Evolutionary conservation across 2,888 invertebrate genomes (phyloP), one percentile per base, ranked within the genome.

Genomic region (Leptodirus hochenwartii): DNA sequence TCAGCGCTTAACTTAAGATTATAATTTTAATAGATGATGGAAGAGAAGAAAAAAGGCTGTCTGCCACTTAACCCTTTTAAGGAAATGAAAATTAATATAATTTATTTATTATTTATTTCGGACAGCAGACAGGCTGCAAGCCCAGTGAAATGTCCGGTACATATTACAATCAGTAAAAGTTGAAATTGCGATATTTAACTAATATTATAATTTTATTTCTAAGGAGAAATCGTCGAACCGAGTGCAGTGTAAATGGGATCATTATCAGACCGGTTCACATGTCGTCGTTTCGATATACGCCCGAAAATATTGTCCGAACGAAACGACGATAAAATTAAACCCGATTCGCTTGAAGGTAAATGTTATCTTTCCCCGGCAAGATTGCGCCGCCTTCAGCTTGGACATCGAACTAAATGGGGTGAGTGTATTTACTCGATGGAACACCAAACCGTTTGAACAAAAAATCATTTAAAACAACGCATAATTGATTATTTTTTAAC

Each of bases 241-340:
- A 10, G 42, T 51, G 1, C 62, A 70, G 33, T 93, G 93, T 49
- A 69, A 91, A 14, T 75, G 81, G 64, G 95, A 96, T 52, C 91
- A 90, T 82, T 88, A 93, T 58, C 95, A 96, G 60, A 95, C 93
- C 1, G 74, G 73, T 0, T 65, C 72, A 1, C 66, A 69, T 50
- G 80, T 95, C 1, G 77, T 81, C 34, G 69, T 95, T 27, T 78
- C 90, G 20, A 67, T 95, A 25, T 96, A 85, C 56, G 82, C 85
- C 2, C 95, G 95, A 59, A 73, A 81, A 42, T 82, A 88, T 47
- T 70, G 84, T 41, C 87, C 90, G 6, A 63, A 64, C 11, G 51
- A 64, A 33, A 84, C 85, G 35, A 58, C 50, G 31, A 62, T 98
- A 2, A 74, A 81, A 58, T 56, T 85, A 13, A 95, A 87, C 57